Conservation (phyloP, 2,888 invertebrate species). For the Volucella inanis region DNA sequence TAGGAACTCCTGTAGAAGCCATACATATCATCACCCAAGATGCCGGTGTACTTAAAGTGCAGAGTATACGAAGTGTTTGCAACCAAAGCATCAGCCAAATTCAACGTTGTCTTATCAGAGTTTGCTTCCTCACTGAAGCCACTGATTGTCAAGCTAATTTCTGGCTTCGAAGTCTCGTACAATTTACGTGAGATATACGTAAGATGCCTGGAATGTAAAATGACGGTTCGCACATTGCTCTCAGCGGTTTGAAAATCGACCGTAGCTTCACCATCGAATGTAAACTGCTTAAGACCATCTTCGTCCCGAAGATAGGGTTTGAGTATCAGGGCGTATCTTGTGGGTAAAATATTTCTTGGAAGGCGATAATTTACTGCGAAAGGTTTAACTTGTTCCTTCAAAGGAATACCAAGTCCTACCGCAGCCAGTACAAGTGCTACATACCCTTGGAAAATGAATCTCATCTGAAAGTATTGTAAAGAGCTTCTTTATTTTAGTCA, state of each 20-base stretch:
- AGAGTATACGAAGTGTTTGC: slow-evolving; percentile 82
- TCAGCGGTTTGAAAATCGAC: slow-evolving; percentile 84
- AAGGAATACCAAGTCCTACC: slow-evolving; percentile 35
- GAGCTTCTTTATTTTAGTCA: too few species aligned
- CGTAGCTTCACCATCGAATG: slow-evolving; percentile 78
- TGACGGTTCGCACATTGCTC: slow-evolving; percentile 82
- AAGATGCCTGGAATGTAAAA: neutral
- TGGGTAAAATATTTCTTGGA: slow-evolving; percentile 83
- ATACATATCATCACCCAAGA: slow-evolving; percentile 84
- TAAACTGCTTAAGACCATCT: slow-evolving; percentile 73
- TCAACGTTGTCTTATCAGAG: slow-evolving; percentile 83
- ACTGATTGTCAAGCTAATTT: slow-evolving; percentile 76
- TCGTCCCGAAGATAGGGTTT: slow-evolving; percentile 82
- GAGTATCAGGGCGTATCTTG: slow-evolving; percentile 84
- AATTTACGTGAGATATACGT: neutral
- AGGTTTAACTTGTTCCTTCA: neutral
- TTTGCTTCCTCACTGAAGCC: slow-evolving; percentile 76
- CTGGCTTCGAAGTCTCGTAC: slow-evolving; percentile 42
- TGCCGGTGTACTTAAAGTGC: slow-evolving; percentile 83
- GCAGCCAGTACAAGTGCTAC: slow-evolving; percentile 20
- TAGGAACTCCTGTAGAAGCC: slow-evolving; percentile 84
- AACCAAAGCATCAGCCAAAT: slow-evolving; percentile 79
- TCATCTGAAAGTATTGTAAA: slow-evolving; percentile 48
- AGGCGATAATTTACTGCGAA: slow-evolving; percentile 76
- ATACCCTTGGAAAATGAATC: neutral